Conservation (phyloP, 2,113 vertebrate species). For the Corydoras maculifer region DNA sequence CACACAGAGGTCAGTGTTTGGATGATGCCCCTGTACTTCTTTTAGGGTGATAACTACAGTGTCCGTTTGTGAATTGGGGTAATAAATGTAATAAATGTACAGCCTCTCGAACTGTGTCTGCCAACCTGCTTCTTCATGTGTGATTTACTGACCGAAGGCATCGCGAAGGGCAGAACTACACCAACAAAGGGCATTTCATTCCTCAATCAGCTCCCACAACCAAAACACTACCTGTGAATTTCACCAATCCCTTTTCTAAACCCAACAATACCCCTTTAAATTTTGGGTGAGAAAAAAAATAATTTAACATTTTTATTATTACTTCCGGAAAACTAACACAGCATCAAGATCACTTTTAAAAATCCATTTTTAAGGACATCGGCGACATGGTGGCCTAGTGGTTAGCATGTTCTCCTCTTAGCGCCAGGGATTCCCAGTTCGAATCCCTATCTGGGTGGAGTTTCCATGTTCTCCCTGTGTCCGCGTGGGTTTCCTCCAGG, state of each 20-base stretch:
- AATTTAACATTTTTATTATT: too few species aligned
- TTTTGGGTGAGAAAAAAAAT: too few species aligned
- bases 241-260: not conserved
- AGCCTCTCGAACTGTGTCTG: slow-evolving; percentile 35
- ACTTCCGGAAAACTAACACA: too few species aligned
- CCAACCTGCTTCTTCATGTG: slow-evolving; percentile 49
- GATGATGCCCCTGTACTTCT: slow-evolving; percentile 11
- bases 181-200: slow-evolving; percentile 46
- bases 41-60: slow-evolving; percentile 43
- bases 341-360: too few species aligned
- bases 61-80: slow-evolving; percentile 40
- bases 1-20: not conserved
- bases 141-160: slow-evolving; percentile 52
- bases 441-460: too few species aligned
- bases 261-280: too few species aligned
- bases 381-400: too few species aligned
- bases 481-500: too few species aligned
- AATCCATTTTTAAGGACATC: too few species aligned
- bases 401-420: too few species aligned
- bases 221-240: not conserved
- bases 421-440: too few species aligned
- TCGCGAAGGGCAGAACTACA: slow-evolving; percentile 37
- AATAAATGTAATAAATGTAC: slow-evolving; percentile 61
- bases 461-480: too few species aligned
- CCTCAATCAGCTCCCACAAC: slow-evolving; percentile 39